Percentiles rank a stretch among this genome's conserved stretches.
Evolutionary conservation across 1,140 invertebrate species (phyloP).

Genomic region (Hylaeus volcanicus): DNA sequence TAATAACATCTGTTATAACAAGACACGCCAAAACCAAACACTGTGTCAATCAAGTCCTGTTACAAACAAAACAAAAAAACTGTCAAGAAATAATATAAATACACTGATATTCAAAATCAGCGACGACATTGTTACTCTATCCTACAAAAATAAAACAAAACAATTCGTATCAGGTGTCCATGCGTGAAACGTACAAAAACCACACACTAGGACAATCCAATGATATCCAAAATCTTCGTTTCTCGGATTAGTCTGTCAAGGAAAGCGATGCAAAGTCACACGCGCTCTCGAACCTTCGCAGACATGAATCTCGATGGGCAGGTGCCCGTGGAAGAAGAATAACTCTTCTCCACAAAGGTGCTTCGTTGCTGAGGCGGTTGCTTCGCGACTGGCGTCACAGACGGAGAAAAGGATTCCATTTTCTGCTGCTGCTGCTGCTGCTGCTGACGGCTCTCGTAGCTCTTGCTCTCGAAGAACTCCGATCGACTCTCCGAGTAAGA

Average conservation of each 20-base stretch:
- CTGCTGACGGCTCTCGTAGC: slow-evolving; percentile 68
- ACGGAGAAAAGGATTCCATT: slow-evolving; percentile 42
- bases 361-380: slow-evolving; percentile 64
- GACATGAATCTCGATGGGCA: slow-evolving; percentile 54
- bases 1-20: no score
- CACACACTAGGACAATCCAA: not conserved
- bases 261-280: slow-evolving; percentile 29
- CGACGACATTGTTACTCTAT: not conserved
- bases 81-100: not conserved
- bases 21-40: not conserved
- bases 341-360: slow-evolving; percentile 72
- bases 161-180: not conserved
- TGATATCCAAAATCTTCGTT: not conserved
- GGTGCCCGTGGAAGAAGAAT: slow-evolving; percentile 54
- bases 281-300: slow-evolving; percentile 75
- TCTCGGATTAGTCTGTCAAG: not conserved
- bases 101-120: not conserved
- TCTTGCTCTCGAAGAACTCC: slow-evolving; percentile 72
- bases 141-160: not conserved
- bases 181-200: not conserved
- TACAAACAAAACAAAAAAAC: not conserved
- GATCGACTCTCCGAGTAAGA: slow-evolving; percentile 72
- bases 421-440: slow-evolving; percentile 62
- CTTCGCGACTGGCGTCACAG: not conserved
- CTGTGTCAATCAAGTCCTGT: no score